These are phyloP conservation scores for Petrocephalus microphthalmus DNA, from an alignment of 2,113 vertebrate genomes.

Conservation along the genomic window DNA sequence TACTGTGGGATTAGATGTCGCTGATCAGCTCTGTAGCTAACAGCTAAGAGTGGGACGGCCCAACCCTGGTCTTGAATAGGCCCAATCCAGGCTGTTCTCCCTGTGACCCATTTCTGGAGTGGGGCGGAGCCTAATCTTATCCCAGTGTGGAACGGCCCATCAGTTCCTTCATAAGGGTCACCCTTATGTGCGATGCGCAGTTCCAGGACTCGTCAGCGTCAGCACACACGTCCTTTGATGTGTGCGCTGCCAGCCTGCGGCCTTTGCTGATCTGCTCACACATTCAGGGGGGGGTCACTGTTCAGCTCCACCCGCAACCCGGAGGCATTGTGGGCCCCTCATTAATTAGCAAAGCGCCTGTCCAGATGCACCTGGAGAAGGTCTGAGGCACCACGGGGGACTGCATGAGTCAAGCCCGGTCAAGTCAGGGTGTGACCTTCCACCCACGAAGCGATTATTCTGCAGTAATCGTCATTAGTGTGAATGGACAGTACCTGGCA, in stretches of 20 bases:
- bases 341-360: not conserved
- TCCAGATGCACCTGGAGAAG: not conserved
- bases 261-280: not conserved
- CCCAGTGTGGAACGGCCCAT: not conserved
- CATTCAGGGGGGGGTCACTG: not conserved
- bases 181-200: not conserved
- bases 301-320: not conserved
- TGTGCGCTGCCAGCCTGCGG: not conserved
- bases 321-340: not conserved
- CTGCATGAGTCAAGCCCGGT: not conserved
- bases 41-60: slow-evolving; percentile 1
- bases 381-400: not conserved
- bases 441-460: slow-evolving; percentile 24
- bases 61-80: not conserved
- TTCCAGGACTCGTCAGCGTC: not conserved
- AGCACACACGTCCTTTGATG: not conserved
- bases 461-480: slow-evolving; percentile 25
- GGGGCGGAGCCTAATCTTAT: not conserved
- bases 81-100: not conserved
- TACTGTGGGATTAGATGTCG: not conserved
- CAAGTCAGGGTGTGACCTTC: not conserved
- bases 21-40: slow-evolving; percentile 31
- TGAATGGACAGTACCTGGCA: slow-evolving; percentile 59
- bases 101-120: not conserved
- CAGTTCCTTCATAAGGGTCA: not conserved